Percentiles rank a stretch among this genome's conserved stretches.
Conservation (phyloP, 2,797 vertebrate genomes). For the Fundulus diaphanus region DNA sequence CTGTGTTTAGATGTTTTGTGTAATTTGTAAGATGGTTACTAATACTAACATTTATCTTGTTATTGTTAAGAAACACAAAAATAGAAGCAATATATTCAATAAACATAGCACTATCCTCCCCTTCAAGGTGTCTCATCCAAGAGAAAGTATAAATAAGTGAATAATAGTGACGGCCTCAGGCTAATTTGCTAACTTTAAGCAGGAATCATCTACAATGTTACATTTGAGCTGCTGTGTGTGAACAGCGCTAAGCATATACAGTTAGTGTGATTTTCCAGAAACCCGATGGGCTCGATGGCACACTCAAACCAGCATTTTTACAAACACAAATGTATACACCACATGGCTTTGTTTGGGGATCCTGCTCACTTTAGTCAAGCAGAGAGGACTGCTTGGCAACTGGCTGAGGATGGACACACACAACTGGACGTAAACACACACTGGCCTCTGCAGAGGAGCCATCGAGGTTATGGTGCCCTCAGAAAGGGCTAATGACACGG, state of each 20-base stretch:
- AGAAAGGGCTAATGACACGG: constrained; percentile 63
- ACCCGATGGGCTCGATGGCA: not conserved
- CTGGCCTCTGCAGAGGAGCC: constrained; percentile 35
- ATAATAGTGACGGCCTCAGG: not conserved
- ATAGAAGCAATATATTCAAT: constrained; percentile 1
- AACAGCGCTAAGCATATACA: not conserved
- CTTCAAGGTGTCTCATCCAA: constrained; percentile 9
- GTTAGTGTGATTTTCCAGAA: constrained; percentile 13
- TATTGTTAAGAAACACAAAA: not conserved
- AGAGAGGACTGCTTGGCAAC: constrained; percentile 68
- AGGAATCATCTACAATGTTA: constrained; percentile 1
- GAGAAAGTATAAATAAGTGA: constrained; percentile 9
- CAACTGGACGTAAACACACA: constrained; percentile 18
- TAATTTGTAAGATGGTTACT: not conserved
- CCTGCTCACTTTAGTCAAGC: constrained; percentile 40
- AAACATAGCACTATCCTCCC: not conserved
- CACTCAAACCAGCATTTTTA: constrained; percentile 26
- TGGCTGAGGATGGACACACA: constrained; percentile 32
- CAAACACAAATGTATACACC: constrained; percentile 39
- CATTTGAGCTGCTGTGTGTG: constrained; percentile 14
- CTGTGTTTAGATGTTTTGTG: not conserved
- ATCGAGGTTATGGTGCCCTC: constrained; percentile 68
- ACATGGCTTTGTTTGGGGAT: constrained; percentile 69
- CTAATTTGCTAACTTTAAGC: not conserved
- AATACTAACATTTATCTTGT: no score